Evolutionary conservation across 2,797 vertebrate species (phyloP).

Genomic region (Sandelia bainsii): DNA sequence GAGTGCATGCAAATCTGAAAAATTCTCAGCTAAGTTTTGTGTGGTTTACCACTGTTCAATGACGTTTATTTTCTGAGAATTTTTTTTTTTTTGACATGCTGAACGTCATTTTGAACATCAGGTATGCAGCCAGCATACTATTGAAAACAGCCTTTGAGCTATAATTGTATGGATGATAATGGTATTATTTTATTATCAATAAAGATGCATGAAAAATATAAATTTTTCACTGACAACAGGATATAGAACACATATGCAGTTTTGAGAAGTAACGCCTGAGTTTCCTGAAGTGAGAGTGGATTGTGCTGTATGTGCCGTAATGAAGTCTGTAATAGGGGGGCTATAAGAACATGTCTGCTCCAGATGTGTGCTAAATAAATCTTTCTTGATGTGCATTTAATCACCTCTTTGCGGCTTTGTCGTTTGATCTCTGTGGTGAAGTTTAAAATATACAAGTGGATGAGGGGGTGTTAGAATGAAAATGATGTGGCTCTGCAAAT

Average conservation of each 20-base stretch:
- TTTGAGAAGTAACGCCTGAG: slow-evolving; percentile 12
- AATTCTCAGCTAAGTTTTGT: not conserved
- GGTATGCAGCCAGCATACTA: not conserved
- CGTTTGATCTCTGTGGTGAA: slow-evolving; percentile 79
- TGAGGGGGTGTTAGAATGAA: slow-evolving; percentile 12
- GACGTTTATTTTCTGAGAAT: slow-evolving; percentile 51
- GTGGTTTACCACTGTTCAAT: slow-evolving; percentile 14
- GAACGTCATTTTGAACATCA: not conserved
- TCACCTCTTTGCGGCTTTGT: slow-evolving; percentile 72
- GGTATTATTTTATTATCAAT: not conserved
- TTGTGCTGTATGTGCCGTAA: slow-evolving; percentile 51
- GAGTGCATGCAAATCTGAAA: not conserved
- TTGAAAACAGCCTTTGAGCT: not conserved
- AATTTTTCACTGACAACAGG: slow-evolving; percentile 39
- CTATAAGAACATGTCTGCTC: slow-evolving; percentile 58
- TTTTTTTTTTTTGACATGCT: not conserved
- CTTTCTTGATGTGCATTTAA: slow-evolving; percentile 78
- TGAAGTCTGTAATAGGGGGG: slow-evolving; percentile 67
- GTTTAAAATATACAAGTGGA: slow-evolving; percentile 63
- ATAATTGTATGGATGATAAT: not conserved
- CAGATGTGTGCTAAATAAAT: slow-evolving; percentile 75
- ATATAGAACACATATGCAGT: not conserved
- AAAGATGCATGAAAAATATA: not conserved
- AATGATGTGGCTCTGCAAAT: slow-evolving; percentile 39
- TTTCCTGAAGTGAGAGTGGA: slow-evolving; percentile 34